Percentiles rank a stretch among this genome's conserved stretches.
Conservation (phyloP, 2,113 vertebrate species). For the Apodemus sylvaticus region DNA sequence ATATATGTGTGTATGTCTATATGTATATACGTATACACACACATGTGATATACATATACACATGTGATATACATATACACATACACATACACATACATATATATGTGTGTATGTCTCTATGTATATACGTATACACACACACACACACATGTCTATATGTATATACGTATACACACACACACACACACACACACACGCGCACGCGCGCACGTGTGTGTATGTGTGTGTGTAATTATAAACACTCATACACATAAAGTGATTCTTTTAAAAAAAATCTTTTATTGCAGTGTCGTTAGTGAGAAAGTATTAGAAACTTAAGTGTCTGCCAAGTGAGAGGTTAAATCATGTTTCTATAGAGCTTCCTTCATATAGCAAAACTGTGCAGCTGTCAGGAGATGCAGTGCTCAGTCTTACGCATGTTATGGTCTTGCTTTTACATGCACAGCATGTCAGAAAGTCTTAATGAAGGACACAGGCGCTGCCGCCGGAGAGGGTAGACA, state of each 20-base stretch:
- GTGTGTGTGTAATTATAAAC: not conserved
- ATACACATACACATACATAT: no score
- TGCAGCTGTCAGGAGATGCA: not conserved
- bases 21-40: no score
- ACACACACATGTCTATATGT: no score
- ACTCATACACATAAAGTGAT: not conserved
- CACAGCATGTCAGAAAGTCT: not conserved
- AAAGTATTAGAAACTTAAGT: conserved; percentile 9
- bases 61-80: no score
- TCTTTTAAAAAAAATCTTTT: not conserved
- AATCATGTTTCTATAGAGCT: not conserved
- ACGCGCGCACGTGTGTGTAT: no score
- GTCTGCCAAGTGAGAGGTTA: not conserved
- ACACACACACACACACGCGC: no score
- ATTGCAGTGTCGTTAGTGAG: not conserved
- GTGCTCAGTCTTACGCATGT: not conserved
- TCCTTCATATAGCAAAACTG: not conserved
- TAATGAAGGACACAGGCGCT: not conserved
- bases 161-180: no score
- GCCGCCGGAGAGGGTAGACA: not conserved
- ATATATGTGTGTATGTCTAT: no score
- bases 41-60: no score
- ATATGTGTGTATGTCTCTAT: no score
- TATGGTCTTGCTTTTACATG: not conserved
- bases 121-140: no score